phyloP scores from a whole-genome alignment of 2,113 vertebrate species.

The Salvelinus namaycush region DNA sequence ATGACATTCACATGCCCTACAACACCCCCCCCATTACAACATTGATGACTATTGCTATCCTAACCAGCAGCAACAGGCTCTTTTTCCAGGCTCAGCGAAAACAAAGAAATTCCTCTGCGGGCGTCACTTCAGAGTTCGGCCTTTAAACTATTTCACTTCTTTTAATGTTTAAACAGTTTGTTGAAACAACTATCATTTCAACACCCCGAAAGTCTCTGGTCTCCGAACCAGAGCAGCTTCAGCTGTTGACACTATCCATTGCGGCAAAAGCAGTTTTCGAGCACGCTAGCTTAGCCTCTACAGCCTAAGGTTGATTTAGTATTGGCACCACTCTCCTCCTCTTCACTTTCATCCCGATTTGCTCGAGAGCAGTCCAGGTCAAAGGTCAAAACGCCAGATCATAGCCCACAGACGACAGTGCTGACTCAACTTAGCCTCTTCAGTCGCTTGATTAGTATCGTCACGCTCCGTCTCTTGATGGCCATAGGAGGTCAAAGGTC shows the following conservation, averaged over 20 bases:
- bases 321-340: background rate
- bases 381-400: slow-evolving; percentile 6
- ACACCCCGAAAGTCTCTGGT: background rate
- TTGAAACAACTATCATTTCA: background rate
- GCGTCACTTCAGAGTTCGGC: background rate
- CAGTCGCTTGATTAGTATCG: slow-evolving; percentile 29
- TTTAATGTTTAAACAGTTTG: background rate
- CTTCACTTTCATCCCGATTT: background rate
- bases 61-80: background rate
- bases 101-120: background rate
- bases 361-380: background rate
- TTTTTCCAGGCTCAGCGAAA: background rate
- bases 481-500: slow-evolving; percentile 1
- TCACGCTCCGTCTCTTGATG: no score
- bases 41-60: background rate
- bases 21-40: background rate
- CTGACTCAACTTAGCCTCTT: slow-evolving; percentile 65
- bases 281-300: background rate
- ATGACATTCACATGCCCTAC: background rate
- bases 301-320: background rate
- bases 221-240: background rate
- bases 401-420: slow-evolving; percentile 64
- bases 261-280: background rate
- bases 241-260: background rate
- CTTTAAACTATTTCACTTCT: background rate